Conservation (phyloP, 2,113 vertebrate genomes). For the Malaclemys terrapin region DNA sequence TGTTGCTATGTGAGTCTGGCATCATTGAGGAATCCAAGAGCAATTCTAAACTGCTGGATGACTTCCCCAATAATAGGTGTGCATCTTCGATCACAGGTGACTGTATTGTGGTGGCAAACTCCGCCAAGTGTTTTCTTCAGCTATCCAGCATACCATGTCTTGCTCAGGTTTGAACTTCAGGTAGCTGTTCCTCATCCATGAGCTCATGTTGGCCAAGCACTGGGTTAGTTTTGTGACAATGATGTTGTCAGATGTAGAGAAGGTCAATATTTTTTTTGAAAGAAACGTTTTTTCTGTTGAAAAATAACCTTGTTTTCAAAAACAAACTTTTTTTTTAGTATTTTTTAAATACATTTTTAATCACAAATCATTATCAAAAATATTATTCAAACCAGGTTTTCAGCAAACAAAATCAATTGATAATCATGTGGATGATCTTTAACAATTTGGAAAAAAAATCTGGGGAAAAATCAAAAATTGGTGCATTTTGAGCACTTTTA, state of each 20-base stretch:
- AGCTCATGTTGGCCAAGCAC: constrained; percentile 12
- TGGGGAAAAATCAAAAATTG: background rate
- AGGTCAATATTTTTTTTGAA: background rate
- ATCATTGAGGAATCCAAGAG: background rate
- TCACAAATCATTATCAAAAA: background rate
- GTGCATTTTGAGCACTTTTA: background rate
- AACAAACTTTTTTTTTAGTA: background rate
- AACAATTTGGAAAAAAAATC: background rate
- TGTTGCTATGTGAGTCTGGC: background rate
- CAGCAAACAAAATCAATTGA: background rate
- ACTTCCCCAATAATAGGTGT: background rate
- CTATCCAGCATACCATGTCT: background rate
- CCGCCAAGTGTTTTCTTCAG: background rate
- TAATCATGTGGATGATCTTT: background rate
- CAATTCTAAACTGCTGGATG: background rate
- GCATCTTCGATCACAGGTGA: background rate
- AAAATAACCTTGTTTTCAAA: background rate
- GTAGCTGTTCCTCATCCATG: background rate
- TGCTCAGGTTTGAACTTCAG: constrained; percentile 7
- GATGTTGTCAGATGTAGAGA: background rate
- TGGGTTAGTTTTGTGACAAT: background rate
- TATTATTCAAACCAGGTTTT: background rate
- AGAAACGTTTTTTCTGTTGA: background rate
- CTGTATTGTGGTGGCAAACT: background rate
- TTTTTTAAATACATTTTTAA: background rate